Percentiles rank a stretch among this genome's conserved stretches.
phyloP scores from a whole-genome alignment of 1,140 invertebrate genomes.

The Arion vulgaris region DNA sequence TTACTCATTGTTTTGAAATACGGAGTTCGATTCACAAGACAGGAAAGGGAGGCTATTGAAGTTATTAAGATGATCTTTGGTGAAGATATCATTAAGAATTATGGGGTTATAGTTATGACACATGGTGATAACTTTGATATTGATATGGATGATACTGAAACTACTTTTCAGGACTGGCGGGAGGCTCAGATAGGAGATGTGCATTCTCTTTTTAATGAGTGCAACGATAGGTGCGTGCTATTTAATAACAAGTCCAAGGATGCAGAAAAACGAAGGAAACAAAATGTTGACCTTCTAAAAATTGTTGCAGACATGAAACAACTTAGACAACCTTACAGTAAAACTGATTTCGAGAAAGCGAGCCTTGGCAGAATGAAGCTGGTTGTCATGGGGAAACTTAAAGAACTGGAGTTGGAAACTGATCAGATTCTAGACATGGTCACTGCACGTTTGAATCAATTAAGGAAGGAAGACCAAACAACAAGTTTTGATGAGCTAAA shows the following conservation, averaged over 20 bases:
- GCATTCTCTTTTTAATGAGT: not conserved
- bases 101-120: not conserved
- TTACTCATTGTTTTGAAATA: constrained; percentile 14
- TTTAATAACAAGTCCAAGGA: constrained; percentile 15
- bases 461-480: not conserved
- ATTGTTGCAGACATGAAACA: not conserved
- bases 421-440: not conserved
- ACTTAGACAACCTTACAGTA: not conserved
- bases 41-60: constrained; percentile 6
- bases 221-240: not conserved
- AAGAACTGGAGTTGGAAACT: not conserved
- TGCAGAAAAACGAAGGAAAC: not conserved
- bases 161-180: constrained; percentile 9
- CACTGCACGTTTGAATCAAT: not conserved
- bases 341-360: not conserved
- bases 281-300: not conserved
- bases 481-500: not conserved
- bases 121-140: constrained; percentile 24
- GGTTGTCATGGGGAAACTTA: not conserved
- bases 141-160: not conserved
- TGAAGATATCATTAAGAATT: constrained; percentile 13
- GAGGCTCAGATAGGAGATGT: not conserved
- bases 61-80: constrained; percentile 6
- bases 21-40: not conserved
- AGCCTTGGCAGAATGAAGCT: not conserved